Evolutionary conservation across 2,797 vertebrate species (phyloP), one percentile per base, ranked within the genome.

Genomic region (Percopsis omiscomaycus): DNA sequence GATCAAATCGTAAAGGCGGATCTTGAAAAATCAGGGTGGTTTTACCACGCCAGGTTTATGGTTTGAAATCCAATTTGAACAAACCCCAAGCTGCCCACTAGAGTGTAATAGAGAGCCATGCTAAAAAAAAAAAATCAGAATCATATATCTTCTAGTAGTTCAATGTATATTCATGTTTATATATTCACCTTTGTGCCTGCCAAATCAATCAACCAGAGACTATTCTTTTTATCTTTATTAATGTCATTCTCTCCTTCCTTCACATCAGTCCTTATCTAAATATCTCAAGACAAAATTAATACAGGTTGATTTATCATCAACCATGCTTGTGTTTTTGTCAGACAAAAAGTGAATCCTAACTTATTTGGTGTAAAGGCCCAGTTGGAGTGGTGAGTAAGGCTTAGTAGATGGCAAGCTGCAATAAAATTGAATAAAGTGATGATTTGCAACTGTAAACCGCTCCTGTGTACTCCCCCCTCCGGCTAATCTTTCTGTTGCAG

Each of bases 401-500:
- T 22, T 22, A 22, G 22, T 22, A 22, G 22, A 22, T 9, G 37
- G 49, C 37, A 62, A 32, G 28, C 51, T 54, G 50, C 27, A 47
- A 51, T 55, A 55, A 48, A 55, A 47, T 47, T 22, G 44, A 55
- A 30, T 57, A 14, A 55, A 42, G 42, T 9, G 50, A 53, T 28
- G 45, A 64, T 64, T 64, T 45, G 52, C 44, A 47, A 55, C 52
- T 55, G 55, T 64, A 30, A 64, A 4, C 9, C 10, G 22, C 6
- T n/a, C 16, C 48, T 29, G 65, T 45, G 12, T 54, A 13, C 2
- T 22, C 47, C 45, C 16, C 55, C 59, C 51, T 10, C 4, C 14
- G 50, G 51, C 32, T 37, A 44, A 66, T 74, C 1, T 54, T 27
- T 67, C 50, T 14, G 5, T 59, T 47, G 56, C 56, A 52, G 59